Base-by-base conservation (phyloP, 2,888 invertebrate species). In the Machimus atricapillus region DNA sequence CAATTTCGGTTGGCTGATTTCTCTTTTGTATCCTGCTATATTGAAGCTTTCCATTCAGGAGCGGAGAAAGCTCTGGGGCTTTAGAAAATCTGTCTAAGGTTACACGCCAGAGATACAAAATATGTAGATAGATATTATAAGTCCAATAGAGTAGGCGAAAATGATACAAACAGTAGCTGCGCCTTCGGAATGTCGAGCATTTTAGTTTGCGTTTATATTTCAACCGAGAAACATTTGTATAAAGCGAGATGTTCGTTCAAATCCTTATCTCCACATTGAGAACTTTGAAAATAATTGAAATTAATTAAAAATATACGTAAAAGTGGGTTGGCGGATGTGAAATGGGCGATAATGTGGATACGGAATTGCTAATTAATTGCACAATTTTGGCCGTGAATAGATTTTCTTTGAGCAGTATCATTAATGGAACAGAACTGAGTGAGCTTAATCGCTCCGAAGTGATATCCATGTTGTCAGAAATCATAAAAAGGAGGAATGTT, bases 331-430 rank as follows among this genome's bases (percentile, higher is more conserved):
- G 2, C n/a, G 27, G 79, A 85, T 23, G 85, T 27, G 90, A 89
- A 89, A 92, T 92, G 92, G 91, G 92, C 87, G 92, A 92, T 89
- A 90, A 90, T 88, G 91, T 92, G 87, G 91, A 92, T 89, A 92
- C 91, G 6, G 91, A 91, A 88, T 89, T 92, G 83, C 88, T 92
- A 88, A 90, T 91, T 83, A 92, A 92, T 88, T 92, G 92, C 89
- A 92, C 92, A 86, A 90, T 92, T 73, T 90, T 92, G 23, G 92
- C 92, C 14, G 91, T 92, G 9, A 90, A 90, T 74, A 92, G 92
- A 81, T 92, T 92, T 87, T 77, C 89, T 19, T 88, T 91, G 87
- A 90, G 90, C 78, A 90, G 90, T 87, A 90, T 91, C 87, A 90
- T 91, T 23, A 92, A 92, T 87, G 90, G 90, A 37, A 90, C 91